Evolutionary conservation across 37 sponge, comb jelly and placozoan species (phyloP).

Genomic region (Spongia lamella): DNA sequence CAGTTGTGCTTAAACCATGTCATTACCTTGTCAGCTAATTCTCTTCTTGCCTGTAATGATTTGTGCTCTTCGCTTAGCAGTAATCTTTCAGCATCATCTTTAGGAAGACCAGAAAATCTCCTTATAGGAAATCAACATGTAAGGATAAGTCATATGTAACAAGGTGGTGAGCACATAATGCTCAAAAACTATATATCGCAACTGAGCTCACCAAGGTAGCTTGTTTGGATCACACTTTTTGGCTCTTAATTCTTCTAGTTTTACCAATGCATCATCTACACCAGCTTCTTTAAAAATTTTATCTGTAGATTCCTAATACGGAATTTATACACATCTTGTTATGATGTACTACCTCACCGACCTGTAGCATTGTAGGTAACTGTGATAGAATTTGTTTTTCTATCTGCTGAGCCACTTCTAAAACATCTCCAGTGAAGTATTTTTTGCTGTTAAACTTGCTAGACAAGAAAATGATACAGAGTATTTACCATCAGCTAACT

Average conservation of each 20-base stretch:
- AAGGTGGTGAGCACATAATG: too few relatives aligned
- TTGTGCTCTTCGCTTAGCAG: background rate
- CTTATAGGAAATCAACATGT: constrained; percentile 1
- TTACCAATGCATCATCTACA: too few relatives aligned
- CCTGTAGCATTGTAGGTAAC: constrained; percentile 26
- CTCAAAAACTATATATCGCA: too few relatives aligned
- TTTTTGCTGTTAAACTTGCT: constrained; percentile 6
- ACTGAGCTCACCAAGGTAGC: too few relatives aligned
- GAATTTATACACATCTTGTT: too few relatives aligned
- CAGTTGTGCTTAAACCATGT: too few relatives aligned
- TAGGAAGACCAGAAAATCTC: constrained; percentile 43
- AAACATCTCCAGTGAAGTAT: constrained; percentile 30
- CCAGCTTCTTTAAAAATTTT: too few relatives aligned
- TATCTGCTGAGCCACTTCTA: constrained; percentile 11
- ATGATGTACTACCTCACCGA: background rate
- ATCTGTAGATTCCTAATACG: background rate
- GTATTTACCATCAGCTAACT: too few relatives aligned
- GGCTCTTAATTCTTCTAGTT: too few relatives aligned
- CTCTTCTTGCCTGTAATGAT: constrained; percentile 1
- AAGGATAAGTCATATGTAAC: too few relatives aligned
- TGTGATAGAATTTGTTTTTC: constrained; percentile 41
- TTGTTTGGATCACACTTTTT: too few relatives aligned
- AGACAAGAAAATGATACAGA: background rate
- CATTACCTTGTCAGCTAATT: constrained; percentile 5
- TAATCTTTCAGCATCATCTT: background rate